Conservation (phyloP, 2,888 invertebrate species). For the Bellardia pandia region DNA sequence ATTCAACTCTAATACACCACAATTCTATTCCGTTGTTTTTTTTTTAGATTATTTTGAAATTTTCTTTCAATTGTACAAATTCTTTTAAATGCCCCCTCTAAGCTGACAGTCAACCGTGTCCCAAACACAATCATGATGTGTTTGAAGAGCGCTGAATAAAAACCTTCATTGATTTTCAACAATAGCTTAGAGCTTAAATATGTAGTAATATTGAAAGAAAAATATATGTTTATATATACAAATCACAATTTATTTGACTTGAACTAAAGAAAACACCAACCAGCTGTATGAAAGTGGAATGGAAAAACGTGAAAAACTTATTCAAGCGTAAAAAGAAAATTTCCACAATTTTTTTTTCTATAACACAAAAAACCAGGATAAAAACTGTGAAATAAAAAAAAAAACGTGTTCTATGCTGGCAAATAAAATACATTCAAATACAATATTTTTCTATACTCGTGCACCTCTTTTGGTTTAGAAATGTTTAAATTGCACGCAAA, state of each 20-base stretch:
- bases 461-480: conserved; percentile 9
- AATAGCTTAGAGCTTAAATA: conserved; percentile 45
- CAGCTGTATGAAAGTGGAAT: conserved; percentile 18
- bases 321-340: conserved; percentile 32
- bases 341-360: conserved; percentile 13
- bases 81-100: conserved; percentile 11
- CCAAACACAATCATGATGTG: conserved; percentile 17
- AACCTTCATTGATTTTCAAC: conserved; percentile 47
- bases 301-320: conserved; percentile 13
- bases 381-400: not conserved
- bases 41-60: not conserved
- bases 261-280: conserved; percentile 16
- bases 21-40: not conserved
- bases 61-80: not conserved
- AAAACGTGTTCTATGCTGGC: conserved; percentile 2
- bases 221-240: not conserved
- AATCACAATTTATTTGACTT: conserved; percentile 48
- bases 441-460: not conserved
- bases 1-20: not conserved
- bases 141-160: conserved; percentile 15
- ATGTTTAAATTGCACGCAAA: conserved; percentile 6
- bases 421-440: not conserved
- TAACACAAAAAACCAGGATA: not conserved
- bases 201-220: not conserved
- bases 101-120: conserved; percentile 24